A percentile compares a stretch with the other conserved stretches of the same genome.
phyloP scores from a whole-genome alignment of 2,888 invertebrate species.

The Chrysodeixis includens region DNA sequence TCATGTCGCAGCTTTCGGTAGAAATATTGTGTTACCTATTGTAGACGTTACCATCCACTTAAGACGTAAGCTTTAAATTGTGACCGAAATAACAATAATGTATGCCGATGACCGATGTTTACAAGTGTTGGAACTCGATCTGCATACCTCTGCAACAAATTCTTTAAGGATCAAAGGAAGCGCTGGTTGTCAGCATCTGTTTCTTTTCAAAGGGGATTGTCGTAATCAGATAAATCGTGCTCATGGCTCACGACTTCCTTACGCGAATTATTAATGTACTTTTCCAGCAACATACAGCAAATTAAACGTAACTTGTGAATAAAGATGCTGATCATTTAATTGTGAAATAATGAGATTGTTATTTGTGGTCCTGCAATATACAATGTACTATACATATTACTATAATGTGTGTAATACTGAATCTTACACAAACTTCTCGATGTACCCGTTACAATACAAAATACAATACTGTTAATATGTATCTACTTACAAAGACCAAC shows the following conservation, averaged over 20 bases:
- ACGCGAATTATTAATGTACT: conserved; percentile 62
- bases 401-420: no score
- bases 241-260: conserved; percentile 76
- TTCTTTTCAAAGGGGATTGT: conserved; percentile 77
- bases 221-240: conserved; percentile 80
- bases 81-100: conserved; percentile 70
- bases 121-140: conserved; percentile 67
- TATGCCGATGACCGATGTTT: conserved; percentile 73
- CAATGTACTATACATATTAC: no score
- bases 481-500: no score
- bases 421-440: no score
- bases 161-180: conserved; percentile 80
- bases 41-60: conserved; percentile 58
- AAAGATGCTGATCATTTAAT: neutral
- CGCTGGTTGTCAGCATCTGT: conserved; percentile 72
- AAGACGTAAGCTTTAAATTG: conserved; percentile 60
- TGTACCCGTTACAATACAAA: no score
- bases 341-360: neutral
- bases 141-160: conserved; percentile 68
- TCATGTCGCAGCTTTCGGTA: conserved; percentile 30
- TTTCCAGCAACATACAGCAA: conserved; percentile 3
- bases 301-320: conserved; percentile 2
- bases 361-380: neutral
- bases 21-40: conserved; percentile 31
- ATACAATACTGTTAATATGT: no score